Evolutionary conservation across 1,140 invertebrate genomes (phyloP), one percentile per base, ranked within the genome.

Genomic region (Eupristina koningsbergeri): DNA sequence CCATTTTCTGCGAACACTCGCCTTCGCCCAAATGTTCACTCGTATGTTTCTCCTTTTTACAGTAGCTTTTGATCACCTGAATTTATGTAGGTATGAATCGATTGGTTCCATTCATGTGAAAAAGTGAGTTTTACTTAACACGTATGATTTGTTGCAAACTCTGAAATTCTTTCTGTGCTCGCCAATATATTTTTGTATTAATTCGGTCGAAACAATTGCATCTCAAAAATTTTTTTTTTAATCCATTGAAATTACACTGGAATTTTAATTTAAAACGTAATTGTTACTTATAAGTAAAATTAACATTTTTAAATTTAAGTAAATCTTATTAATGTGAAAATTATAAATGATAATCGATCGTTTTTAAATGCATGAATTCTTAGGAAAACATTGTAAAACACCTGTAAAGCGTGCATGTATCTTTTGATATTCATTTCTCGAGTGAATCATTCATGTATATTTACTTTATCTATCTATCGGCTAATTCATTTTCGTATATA

Each of bases 51-150:
- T 31, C 19, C 39, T 80, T 69, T 80, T 80, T 80, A 31, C 53
- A n/a, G 17, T 8, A 69, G 41, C 31, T 80, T 64, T 39, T 15
- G 41, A 80, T 80, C 31, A 29, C 63, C 5, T 26, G 1, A 69
- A 53, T 69, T 80, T 64, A 78, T 64, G 31, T 79, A 41, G 13
- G 61, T 47, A 64, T 29, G 58, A 64, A 78, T 63, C 64, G 36
- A 50, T 67, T 50, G n/a, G 34, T 45, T 79, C 67, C 31, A 39
- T 47, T 67, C n/a, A 34, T 19, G 53, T 64, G n/a, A 67, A 79
- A 31, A 79, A 79, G 26, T 26, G 63, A 26, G 31, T 47, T 19
- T 64, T 34, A 34, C 17, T 64, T 64, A 64, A 22, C 1, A 26
- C 26, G 26, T 9, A 13, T 58, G 19, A 58, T 26, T 22, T 58